These are phyloP conservation scores for Chloroclysta siterata DNA, from an alignment of 2,888 invertebrate species.

Conservation along the genomic window DNA sequence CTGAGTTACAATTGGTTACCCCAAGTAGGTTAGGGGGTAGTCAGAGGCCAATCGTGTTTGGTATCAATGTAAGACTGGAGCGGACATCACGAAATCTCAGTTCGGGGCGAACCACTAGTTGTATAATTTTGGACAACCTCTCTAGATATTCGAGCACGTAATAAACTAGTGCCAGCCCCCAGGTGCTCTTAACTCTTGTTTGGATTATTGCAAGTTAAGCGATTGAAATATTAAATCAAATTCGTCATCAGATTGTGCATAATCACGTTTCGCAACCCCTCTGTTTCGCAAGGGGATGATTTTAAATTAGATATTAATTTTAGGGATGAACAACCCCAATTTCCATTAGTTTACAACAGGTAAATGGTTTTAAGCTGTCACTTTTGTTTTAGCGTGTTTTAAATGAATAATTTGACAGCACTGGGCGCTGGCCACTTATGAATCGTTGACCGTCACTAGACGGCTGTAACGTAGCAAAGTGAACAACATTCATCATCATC, in stretches of 20 bases:
- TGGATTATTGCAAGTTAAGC: slow-evolving; percentile 42
- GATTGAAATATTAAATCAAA: slow-evolving; percentile 65
- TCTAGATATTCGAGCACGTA: neutral
- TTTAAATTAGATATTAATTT: slow-evolving; percentile 80
- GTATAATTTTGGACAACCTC: neutral
- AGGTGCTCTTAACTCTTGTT: slow-evolving; percentile 30
- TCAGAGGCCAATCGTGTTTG: too few relatives aligned
- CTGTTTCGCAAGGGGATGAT: slow-evolving; percentile 52
- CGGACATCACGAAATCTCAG: too few relatives aligned
- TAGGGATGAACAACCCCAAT: slow-evolving; percentile 64
- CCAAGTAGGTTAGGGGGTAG: too few relatives aligned
- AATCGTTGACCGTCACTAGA: neutral
- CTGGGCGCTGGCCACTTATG: neutral
- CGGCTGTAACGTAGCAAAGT: too few relatives aligned
- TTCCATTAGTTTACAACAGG: slow-evolving; percentile 44
- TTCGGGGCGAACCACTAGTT: too few relatives aligned
- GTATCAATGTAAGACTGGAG: too few relatives aligned
- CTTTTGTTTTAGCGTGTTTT: slow-evolving; percentile 36
- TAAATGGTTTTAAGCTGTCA: slow-evolving; percentile 45
- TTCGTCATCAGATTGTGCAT: slow-evolving; percentile 60
- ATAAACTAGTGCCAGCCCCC: slow-evolving; percentile 7
- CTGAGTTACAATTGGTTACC: too few relatives aligned
- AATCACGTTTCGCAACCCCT: slow-evolving; percentile 53
- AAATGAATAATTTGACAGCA: slow-evolving; percentile 9
- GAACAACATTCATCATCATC: too few relatives aligned